Evolutionary conservation across 2,113 vertebrate species (phyloP), one percentile per base, ranked within the genome.

Genomic region (Miniopterus natalensis): DNA sequence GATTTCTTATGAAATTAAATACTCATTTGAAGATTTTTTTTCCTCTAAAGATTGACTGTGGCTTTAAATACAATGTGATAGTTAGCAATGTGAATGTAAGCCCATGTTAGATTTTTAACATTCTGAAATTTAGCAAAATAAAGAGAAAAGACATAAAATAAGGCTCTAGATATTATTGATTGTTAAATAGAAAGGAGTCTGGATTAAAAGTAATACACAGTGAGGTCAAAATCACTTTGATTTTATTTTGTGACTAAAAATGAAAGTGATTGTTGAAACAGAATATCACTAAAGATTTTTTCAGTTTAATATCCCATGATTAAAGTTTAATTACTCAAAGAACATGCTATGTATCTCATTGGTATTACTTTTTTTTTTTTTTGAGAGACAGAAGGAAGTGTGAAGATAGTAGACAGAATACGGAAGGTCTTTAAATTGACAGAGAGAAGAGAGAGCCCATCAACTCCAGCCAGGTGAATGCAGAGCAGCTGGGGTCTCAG

Each of bases 261-360:
- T 88, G 17, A 73, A 84, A 66, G 18, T 47, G 6, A 0, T 68
- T 61, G 10, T 68, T 61, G 10, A 79, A 94, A 78, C 18, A 75
- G 49, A 80, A 23, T 66, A 55, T 65, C 45, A 86, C 15, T 70
- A 91, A 66, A 65, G 18, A 21, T 15, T 23, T 18, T 92, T 94
- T 70, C 29, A 75, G 68, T n/a, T 88, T 94, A 94, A 75, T 68
- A 88, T 31, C 75, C 2, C 9, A 17, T 61, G 20, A 80, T 68
- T 85, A n/a, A 84, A 80, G 13, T 70, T 91, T 79, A 84, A 94
- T 78, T 79, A 51, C 45, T 95, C 49, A 47, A 70, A 77, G 12
- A 0, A 17, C 15, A 49, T 71, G 13, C 1, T 83, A 65, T 78
- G 71, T 87, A 21, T 65, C 29, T 90, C 47, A 57, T 14, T 70